Base-by-base conservation (phyloP, 1,140 invertebrate genomes). In the Mya arenaria region DNA sequence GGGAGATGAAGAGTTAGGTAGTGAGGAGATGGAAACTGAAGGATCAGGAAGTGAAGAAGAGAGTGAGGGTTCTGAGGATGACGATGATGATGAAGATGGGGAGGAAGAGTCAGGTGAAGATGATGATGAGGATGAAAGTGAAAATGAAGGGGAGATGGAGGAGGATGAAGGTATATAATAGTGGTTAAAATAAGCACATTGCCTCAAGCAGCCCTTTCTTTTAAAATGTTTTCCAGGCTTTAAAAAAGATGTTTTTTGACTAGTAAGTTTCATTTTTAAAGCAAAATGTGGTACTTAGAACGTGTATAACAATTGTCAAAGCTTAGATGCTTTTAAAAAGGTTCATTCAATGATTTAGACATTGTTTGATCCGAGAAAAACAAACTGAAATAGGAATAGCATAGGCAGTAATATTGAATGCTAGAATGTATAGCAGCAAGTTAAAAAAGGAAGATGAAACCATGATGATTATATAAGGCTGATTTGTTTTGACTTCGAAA, bases 81-180 rank as follows among this genome's bases (percentile, higher is more conserved):
- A 75, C 19, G 56, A 56, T 19, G 81, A 80, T 4, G 78, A 60
- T 32, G 72, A 69, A 19, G 84, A 83, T 41, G 77, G 60, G 10
- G 83, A 74, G 17, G 83, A 69, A 17, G 83, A 66, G 15, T 79
- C 73, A 25, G 82, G 83, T 30, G 82, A 81, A 28, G 85, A 84
- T 28, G 77, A 75, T 6, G 78, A 60, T 28, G 71, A 82, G 58
- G 84, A 74, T 60, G 94, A 92, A 90, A 92, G 79, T 19, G 85
- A 87, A 8, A 68, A 79, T 25, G 81, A 79, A 17, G 71, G 55
- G 63, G 77, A 84, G 4, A 83, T 74, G 73, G 84, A 84, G 60
- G 87, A 79, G 5, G 81, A 73, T 56, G 85, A 84, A 65, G 74
- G 62, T 73, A 71, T 58, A 17, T 52, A 77, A 30, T 39, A 77